Evolutionary conservation across 2,888 invertebrate species (phyloP), one percentile per base, ranked within the genome.

Genomic region (Leptinotarsa juncta): DNA sequence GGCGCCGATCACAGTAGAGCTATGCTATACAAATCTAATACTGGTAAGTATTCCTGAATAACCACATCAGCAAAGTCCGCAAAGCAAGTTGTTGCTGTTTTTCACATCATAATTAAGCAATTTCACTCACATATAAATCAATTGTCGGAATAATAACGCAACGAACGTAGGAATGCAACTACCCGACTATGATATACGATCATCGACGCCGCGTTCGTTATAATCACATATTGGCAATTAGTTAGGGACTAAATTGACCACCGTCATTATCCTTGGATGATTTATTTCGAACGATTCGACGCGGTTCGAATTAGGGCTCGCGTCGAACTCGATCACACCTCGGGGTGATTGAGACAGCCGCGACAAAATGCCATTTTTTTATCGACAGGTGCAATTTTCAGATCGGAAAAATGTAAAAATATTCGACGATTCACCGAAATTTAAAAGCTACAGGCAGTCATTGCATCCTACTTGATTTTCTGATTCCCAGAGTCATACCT

Each of bases 171-270:
- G 66, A 51, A 70, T 66, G 71, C 50, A 67, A 67, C 67, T 51
- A 67, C 50, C 32, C 53, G 70, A 80, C 78, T 83, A 86, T 86
- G 85, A 86, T 87, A 84, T 86, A 87, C 85, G 83, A 82, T 82
- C 82, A 82, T 83, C 81, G 83, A 81, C 84, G 84, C 82, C 81
- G 77, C 84, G 86, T 87, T 87, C 85, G 87, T 86, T 87, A 87
- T 87, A 87, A 87, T 87, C 86, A 86, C 87, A 87, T 87, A 87
- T 87, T 87, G 87, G 86, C 87, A 87, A 87, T 87, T 87, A 87
- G 87, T 87, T 87, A 85, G 86, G 86, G 86, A 86, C 87, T 86
- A 87, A 87, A 87, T 87, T 87, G 87, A 87, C 87, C 87, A 85
- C 85, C 87, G 84, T 87, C 87, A 87, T 87, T 87, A 87, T 87